These are phyloP conservation scores for Scolopax bukidnonensis DNA, from an alignment of 2,797 vertebrate species.

Conservation along the genomic window DNA sequence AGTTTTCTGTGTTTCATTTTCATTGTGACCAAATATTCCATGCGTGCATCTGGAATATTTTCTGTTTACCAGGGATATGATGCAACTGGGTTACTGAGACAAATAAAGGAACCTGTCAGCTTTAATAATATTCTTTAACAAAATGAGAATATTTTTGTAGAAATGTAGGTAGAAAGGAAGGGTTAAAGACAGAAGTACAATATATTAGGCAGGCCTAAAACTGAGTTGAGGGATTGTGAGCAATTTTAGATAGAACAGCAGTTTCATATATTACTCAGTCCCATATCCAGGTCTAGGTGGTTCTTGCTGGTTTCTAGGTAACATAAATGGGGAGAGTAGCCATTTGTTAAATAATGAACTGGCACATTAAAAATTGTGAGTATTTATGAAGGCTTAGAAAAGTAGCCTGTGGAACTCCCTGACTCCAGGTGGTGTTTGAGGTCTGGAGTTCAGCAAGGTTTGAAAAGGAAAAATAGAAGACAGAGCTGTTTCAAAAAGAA, in stretches of 20 bases:
- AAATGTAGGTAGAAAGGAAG: neutral
- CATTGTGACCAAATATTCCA: neutral
- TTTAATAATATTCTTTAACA: neutral
- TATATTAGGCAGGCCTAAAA: neutral
- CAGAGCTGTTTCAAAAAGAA: neutral
- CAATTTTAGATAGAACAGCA: neutral
- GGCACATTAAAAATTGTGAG: fast-evolving
- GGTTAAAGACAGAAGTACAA: neutral
- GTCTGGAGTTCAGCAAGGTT: neutral
- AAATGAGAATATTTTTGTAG: neutral
- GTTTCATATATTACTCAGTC: neutral
- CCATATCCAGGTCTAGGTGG: neutral
- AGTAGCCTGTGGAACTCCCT: neutral
- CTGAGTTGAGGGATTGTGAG: neutral
- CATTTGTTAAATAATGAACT: neutral
- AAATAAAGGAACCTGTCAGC: neutral
- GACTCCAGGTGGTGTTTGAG: fast-evolving
- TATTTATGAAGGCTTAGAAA: neutral
- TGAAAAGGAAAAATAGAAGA: neutral
- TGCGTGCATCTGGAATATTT: neutral
- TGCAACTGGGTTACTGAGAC: neutral
- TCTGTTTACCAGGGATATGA: neutral
- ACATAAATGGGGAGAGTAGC: neutral
- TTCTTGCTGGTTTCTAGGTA: neutral
- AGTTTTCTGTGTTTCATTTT: neutral